Base-by-base conservation (phyloP, 2,888 invertebrate species). In the Ophion ventricosus region DNA sequence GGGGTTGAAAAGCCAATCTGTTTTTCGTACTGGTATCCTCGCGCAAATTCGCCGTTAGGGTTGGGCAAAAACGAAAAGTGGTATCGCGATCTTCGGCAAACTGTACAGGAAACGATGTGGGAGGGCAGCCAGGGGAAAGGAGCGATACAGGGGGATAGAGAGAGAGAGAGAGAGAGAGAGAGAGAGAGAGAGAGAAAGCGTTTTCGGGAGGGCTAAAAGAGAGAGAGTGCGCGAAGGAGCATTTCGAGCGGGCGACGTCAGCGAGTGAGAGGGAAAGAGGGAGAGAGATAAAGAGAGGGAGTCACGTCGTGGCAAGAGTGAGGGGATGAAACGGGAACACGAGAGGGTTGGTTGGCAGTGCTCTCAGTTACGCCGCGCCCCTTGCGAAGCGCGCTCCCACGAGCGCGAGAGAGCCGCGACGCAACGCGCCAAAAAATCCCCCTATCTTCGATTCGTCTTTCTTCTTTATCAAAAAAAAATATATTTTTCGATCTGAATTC, bases 301-400 rank as follows among this genome's bases (percentile, higher is more conserved):
- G 86, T 69, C 54, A 79, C 77, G 80, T 74, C 74, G 78, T 35
- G 80, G 82, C 77, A 70, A 59, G 67, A 70, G 77, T 56, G 77
- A 78, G 80, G 83, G 85, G 79, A 63, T 72, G 78, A 70, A 81
- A 79, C 72, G 81, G 76, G 82, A 84, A 70, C 74, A 73, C 77
- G 80, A 85, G 88, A 87, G 89, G 89, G 88, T 89, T 88, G 90
- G 88, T 87, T 88, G 88, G 87, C 87, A 88, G 88, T 86, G 90
- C 88, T 91, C 85, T 84, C 93, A 93, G 93, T 93, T 90, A 91
- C 92, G 92, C 93, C 93, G 93, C 93, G 92, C 92, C 93, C 93
- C 92, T 93, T 91, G 91, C 91, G 91, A 92, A 89, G 93, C 92
- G 93, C 92, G 92, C 88, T 88, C 88, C 88, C 83, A 70, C 82